Percentiles rank a stretch among this genome's conserved stretches.
Conservation (phyloP, 2,888 invertebrate species). For the Drymonia ruficornis region DNA sequence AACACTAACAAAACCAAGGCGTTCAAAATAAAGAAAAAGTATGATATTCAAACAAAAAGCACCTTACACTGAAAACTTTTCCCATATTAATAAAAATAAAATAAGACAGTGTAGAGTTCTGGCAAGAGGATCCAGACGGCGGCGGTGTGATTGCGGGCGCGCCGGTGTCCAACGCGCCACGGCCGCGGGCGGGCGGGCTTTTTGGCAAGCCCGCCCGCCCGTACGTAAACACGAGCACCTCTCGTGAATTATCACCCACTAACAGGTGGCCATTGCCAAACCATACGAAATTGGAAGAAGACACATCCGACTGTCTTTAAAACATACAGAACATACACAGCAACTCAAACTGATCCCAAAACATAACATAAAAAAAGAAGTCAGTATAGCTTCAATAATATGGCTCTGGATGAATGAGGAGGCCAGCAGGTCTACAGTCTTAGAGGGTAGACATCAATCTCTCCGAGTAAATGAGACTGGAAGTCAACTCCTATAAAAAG, state of each 20-base stretch:
- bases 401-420: no score
- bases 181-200: slow-evolving; percentile 22
- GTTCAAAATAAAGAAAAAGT: no score
- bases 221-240: slow-evolving; percentile 37
- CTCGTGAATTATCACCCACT: slow-evolving; percentile 17
- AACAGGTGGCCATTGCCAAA: slow-evolving; percentile 23
- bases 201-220: slow-evolving; percentile 47
- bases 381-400: no score
- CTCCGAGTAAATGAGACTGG: no score
- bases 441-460: no score
- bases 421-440: no score
- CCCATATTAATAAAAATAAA: slow-evolving; percentile 23
- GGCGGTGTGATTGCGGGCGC: slow-evolving; percentile 35
- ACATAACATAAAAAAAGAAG: no score
- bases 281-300: not conserved
- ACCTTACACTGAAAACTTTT: not conserved
- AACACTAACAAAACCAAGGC: no score
- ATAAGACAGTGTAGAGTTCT: slow-evolving; percentile 30
- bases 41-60: not conserved
- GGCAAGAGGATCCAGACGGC: slow-evolving; percentile 28
- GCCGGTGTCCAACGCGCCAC: slow-evolving; percentile 34
- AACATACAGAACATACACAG: not conserved
- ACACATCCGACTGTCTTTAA: not conserved
- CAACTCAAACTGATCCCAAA: no score
- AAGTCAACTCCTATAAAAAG: no score